Evolutionary conservation across 2,113 vertebrate genomes (phyloP).

Genomic region (Sebastes schlegelii): DNA sequence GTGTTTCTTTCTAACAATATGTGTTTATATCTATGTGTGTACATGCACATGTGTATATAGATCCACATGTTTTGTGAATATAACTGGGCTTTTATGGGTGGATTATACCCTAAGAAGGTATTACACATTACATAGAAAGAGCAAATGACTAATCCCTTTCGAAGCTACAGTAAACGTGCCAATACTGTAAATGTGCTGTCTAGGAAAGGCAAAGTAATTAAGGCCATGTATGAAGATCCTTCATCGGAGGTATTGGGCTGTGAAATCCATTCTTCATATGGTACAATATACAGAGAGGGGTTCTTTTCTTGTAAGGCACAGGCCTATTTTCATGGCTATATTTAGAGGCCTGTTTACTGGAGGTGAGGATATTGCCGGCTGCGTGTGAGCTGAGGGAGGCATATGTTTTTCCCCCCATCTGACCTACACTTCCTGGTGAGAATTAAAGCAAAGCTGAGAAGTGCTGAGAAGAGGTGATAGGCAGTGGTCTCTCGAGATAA

Average conservation of each 20-base stretch:
- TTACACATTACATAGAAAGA: background rate
- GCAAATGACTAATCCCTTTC: slow-evolving; percentile 33
- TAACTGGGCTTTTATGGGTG: slow-evolving; percentile 6
- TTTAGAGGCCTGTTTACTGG: slow-evolving; percentile 67
- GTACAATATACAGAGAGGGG: slow-evolving; percentile 21
- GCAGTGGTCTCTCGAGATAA: slow-evolving; percentile 57
- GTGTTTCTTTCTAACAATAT: background rate
- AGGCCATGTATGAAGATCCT: slow-evolving; percentile 3
- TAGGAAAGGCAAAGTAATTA: slow-evolving; percentile 40
- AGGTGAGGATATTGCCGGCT: slow-evolving; percentile 74
- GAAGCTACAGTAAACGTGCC: slow-evolving; percentile 18
- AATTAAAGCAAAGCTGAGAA: slow-evolving; percentile 73
- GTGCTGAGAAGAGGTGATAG: slow-evolving; percentile 56
- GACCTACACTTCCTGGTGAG: slow-evolving; percentile 75
- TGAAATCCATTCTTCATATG: slow-evolving; percentile 32
- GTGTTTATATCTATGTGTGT: background rate
- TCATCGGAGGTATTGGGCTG: background rate
- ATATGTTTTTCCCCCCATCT: slow-evolving; percentile 63
- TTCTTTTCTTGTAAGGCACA: slow-evolving; percentile 46
- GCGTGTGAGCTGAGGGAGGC: slow-evolving; percentile 56
- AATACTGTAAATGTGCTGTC: slow-evolving; percentile 17
- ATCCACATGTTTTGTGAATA: slow-evolving; percentile 13
- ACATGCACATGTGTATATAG: background rate
- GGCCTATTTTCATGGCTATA: slow-evolving; percentile 68
- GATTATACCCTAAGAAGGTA: slow-evolving; percentile 42